Evolutionary conservation across 1,140 invertebrate genomes (phyloP), one percentile per base, ranked within the genome.

Genomic region (Brachionus plicatilis): DNA sequence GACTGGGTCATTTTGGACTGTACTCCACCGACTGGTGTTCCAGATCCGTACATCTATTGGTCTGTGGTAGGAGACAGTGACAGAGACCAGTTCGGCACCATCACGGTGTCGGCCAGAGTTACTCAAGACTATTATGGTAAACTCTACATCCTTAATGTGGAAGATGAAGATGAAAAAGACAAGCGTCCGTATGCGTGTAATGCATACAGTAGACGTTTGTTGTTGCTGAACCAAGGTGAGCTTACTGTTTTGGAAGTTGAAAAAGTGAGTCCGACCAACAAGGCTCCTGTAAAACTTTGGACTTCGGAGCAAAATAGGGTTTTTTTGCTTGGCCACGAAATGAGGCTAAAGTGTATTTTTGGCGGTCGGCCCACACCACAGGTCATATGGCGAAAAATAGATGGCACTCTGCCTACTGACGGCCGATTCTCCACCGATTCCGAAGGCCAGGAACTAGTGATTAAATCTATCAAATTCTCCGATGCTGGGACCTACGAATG

Each of bases 401-500:
- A 0, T 88, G 87, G 33, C 65, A 80, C 33, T 29, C 27, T 66
- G 90, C 56, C 89, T 93, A 37, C 92, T 91, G 95, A 87, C 91
- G 94, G 29, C 92, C 95, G 66, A 93, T 92, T 0, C 93, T 94
- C 85, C 87, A 88, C 56, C 95, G 96, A 90, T 97, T 96, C 90
- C 7, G 66, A 75, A 45, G 95, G 95, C 3, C 97, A 97, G 90
- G 96, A 94, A 9, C 90, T 98, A 78, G 91, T 95, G 14, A 96
- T 98, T 85, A 93, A 93, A 85, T 92, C 94, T 86, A 93, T 95
- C 0, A 93, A 93, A 85, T 95, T 95, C 87, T 93, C 94, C 70
- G 95, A 97, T 89, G 92, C 93, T 87, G 95, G 95, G 68, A 91
- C 91, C 9, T 97, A 97, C 87, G 95, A 94, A 2, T 97, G 95